phyloP scores from a whole-genome alignment of 23 tunicate species.

The Trididemnum clinides region DNA sequence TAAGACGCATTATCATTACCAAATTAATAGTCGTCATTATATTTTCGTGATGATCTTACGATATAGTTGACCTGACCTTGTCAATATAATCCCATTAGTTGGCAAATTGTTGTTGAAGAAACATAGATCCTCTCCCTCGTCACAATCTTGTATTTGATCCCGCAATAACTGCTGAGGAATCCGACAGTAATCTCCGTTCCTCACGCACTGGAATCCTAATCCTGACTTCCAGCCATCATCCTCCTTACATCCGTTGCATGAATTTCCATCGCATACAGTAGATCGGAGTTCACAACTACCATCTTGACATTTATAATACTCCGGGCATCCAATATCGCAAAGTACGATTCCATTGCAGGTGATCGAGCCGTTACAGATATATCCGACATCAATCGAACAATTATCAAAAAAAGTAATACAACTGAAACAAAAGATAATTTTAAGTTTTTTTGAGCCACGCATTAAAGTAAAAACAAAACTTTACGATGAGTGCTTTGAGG shows the following conservation, averaged over 20 bases:
- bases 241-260: not conserved
- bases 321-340: slow-evolving; percentile 18
- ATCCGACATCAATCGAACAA: not conserved
- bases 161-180: slow-evolving; percentile 56
- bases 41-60: too few relatives aligned
- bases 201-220: slow-evolving; percentile 60
- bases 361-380: not conserved
- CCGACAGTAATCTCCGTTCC: slow-evolving; percentile 41
- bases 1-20: too few relatives aligned
- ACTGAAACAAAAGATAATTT: too few relatives aligned
- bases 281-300: not conserved
- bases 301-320: slow-evolving; percentile 8
- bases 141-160: slow-evolving; percentile 65
- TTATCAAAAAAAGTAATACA: too few relatives aligned
- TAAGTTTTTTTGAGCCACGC: too few relatives aligned
- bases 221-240: slow-evolving; percentile 23
- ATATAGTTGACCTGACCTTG: too few relatives aligned
- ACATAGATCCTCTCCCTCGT: slow-evolving; percentile 51
- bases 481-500: too few relatives aligned
- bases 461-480: too few relatives aligned
- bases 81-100: too few relatives aligned
- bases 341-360: not conserved
- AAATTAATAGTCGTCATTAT: too few relatives aligned
- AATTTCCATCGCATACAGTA: slow-evolving; percentile 16
- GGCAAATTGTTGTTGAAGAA: too few relatives aligned